A percentile compares a stretch with the other conserved stretches of the same genome.
Conservation (phyloP, 2,888 invertebrate genomes). For the Eurytoma californica region DNA sequence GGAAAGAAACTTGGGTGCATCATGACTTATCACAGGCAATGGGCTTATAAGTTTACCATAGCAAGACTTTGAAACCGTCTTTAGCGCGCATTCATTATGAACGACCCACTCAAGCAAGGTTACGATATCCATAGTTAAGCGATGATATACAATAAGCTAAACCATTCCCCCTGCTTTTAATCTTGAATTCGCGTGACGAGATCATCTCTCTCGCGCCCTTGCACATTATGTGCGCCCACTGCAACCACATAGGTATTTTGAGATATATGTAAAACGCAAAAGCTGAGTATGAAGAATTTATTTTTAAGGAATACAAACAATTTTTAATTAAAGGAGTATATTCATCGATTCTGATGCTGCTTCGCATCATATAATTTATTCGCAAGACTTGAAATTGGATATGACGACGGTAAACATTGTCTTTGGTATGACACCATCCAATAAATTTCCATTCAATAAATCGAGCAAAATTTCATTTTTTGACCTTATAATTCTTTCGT, state of each 20-base stretch:
- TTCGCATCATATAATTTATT: background rate
- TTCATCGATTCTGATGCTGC: background rate
- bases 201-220: conserved; percentile 13
- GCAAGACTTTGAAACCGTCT: conserved; percentile 20
- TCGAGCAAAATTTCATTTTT: too few species aligned
- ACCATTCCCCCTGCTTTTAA: conserved; percentile 7
- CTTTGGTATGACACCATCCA: too few species aligned
- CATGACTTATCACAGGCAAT: background rate
- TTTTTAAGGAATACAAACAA: background rate
- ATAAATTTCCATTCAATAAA: too few species aligned
- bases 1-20: background rate
- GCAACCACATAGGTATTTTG: background rate
- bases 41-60: background rate
- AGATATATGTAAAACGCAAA: background rate
- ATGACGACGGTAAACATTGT: too few species aligned
- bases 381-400: too few species aligned
- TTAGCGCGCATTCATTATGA: conserved; percentile 19
- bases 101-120: conserved; percentile 7
- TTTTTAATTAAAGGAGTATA: background rate
- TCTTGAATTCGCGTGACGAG: conserved; percentile 1
- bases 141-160: background rate
- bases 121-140: conserved; percentile 19
- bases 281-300: background rate
- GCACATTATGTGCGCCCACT: background rate
- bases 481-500: too few species aligned